These are phyloP conservation scores for Pelecanoides urinatrix DNA, from an alignment of 2,113 vertebrate species.

Conservation along the genomic window DNA sequence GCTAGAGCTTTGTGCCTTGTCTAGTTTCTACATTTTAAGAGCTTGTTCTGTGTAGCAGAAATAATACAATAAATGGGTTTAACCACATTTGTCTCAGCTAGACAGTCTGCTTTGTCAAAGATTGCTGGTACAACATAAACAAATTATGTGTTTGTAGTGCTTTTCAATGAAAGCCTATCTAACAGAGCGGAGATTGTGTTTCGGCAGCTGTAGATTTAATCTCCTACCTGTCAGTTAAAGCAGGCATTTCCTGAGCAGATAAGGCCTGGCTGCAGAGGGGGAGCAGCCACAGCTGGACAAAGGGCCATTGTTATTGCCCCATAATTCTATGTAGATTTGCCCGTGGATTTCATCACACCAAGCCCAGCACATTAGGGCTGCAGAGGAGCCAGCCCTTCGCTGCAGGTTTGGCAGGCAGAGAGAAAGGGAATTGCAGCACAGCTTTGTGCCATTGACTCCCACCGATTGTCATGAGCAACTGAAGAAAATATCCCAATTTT, in stretches of 20 bases:
- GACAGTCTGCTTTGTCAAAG: constrained; percentile 83
- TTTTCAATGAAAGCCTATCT: constrained; percentile 78
- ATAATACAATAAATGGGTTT: constrained; percentile 86
- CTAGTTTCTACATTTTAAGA: constrained; percentile 85
- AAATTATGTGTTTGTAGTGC: constrained; percentile 83
- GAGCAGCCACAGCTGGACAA: constrained; percentile 82
- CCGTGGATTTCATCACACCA: constrained; percentile 43
- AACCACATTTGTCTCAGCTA: constrained; percentile 84
- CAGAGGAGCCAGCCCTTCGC: constrained; percentile 26
- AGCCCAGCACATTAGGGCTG: constrained; percentile 50
- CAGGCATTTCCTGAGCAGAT: constrained; percentile 85
- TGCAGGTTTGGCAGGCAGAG: neutral
- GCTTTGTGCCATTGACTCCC: constrained; percentile 21
- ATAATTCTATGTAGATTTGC: constrained; percentile 65
- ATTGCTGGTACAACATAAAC: constrained; percentile 79
- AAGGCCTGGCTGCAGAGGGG: constrained; percentile 75
- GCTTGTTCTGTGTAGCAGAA: constrained; percentile 84
- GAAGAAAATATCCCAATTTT: neutral
- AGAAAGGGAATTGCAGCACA: constrained; percentile 25
- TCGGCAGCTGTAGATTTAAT: constrained; percentile 86
- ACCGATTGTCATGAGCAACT: neutral
- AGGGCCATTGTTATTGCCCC: constrained; percentile 83
- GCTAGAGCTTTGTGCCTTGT: constrained; percentile 82
- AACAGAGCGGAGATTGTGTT: constrained; percentile 81
- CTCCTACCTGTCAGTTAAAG: constrained; percentile 87